phyloP scores from a whole-genome alignment of 2,888 invertebrate species.

The Brenthis hecate region DNA sequence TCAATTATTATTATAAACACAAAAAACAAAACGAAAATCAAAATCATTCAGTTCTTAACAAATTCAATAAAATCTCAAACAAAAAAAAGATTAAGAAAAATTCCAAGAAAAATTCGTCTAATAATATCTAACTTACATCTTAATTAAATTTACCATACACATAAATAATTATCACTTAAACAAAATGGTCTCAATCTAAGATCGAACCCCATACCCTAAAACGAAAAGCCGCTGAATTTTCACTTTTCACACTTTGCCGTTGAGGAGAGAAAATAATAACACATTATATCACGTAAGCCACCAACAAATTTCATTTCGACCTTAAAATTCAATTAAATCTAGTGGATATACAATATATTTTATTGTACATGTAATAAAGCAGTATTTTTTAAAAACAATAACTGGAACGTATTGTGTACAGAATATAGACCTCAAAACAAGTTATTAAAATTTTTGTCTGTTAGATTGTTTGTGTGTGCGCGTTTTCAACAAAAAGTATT shows the following conservation, averaged over 20 bases:
- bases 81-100: slow-evolving; percentile 6
- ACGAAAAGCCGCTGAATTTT: neutral
- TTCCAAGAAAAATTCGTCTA: no score
- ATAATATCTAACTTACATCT: neutral
- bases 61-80: slow-evolving; percentile 3
- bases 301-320: no score
- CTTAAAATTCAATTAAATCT: no score
- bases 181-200: neutral
- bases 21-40: neutral
- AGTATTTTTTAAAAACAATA: no score
- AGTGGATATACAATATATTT: no score
- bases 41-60: neutral
- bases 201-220: neutral
- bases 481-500: no score
- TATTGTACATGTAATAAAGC: no score
- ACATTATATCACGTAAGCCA: no score
- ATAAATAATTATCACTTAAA: neutral
- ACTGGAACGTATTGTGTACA: no score
- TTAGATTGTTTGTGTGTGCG: no score
- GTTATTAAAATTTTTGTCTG: no score
- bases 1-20: neutral
- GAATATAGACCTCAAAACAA: no score
- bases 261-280: neutral
- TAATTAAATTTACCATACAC: neutral
- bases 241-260: neutral